A percentile compares a stretch with the other conserved stretches of the same genome.
These are phyloP conservation scores for Lagodon rhomboides DNA, from an alignment of 2,797 vertebrate species.

Conservation along the genomic window DNA sequence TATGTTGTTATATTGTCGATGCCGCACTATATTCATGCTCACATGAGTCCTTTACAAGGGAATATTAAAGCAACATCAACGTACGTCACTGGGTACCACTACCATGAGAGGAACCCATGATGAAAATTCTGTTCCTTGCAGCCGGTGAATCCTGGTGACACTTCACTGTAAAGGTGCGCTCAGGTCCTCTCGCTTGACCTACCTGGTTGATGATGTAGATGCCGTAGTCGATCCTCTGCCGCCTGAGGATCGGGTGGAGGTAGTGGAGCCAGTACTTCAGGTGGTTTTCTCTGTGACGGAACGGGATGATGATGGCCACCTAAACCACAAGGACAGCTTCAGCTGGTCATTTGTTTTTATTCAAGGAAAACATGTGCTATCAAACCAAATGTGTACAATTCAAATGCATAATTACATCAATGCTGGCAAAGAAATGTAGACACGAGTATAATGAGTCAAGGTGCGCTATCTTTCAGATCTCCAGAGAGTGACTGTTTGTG, in stretches of 20 bases:
- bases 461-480: not conserved
- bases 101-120: too few relatives aligned
- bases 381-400: not conserved
- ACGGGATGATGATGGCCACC: slow-evolving; percentile 98
- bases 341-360: not conserved
- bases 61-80: not conserved
- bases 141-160: not conserved
- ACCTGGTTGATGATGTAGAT: slow-evolving; percentile 99
- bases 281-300: slow-evolving; percentile 96
- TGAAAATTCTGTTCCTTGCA: not conserved
- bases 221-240: slow-evolving; percentile 96
- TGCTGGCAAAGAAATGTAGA: not conserved
- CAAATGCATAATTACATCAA: slow-evolving; percentile 5
- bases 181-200: slow-evolving; percentile 10
- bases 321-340: slow-evolving; percentile 22
- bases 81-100: too few relatives aligned
- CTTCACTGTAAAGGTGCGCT: not conserved
- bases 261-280: slow-evolving; percentile 99
- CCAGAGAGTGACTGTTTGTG: not conserved
- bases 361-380: not conserved
- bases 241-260: slow-evolving; percentile 95
- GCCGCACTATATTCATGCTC: not conserved
- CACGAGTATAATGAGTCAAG: not conserved
- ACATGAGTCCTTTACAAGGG: not conserved
- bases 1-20: not conserved